Evolutionary conservation across 2,113 vertebrate species (phyloP), one percentile per base, ranked within the genome.

Genomic region (Macroglossus sobrinus): DNA sequence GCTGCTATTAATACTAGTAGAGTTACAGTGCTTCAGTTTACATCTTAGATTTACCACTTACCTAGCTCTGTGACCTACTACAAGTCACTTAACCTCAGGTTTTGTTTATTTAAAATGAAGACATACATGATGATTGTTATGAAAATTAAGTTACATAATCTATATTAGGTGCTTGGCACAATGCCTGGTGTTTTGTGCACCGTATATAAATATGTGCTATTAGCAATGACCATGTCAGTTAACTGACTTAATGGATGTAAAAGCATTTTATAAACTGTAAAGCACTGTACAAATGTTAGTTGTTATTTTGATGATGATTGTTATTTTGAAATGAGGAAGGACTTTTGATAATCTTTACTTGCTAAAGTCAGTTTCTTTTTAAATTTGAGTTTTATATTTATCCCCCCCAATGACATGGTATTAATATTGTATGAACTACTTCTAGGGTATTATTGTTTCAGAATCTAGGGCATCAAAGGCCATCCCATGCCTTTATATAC

Each of bases 361-460:
- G 61, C 78, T 66, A 82, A 95, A 95, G 40, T 96, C 66, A 55
- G 74, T 82, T 95, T 82, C 81, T 57, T 80, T 59, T 18, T 47
- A 78, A 91, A 88, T 81, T 91, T 91, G 40, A 59, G 50, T 84
- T 94, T 96, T 97, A 94, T 96, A 93, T 95, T 97, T 97, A 96
- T 96, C 91, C 93, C 82, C 74, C 40, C 93, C 82, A 91, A 95
- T 98, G 95, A 86, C 74, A 66, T n/a, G 50, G 72, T 95, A 93
- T 97, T 97, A 95, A 98, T 97, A 96, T 96, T 96, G 95, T 89
- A 94, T 94, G 93, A 94, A 96, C 78, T 97, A 89, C 82, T 93
- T 93, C 93, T 75, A 75, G 55, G 78, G 82, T 68, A 94, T 94
- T 93, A 94, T 91, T 96, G 93, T 93, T 91, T 57, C 94, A 66